Percentiles rank a stretch among this genome's conserved stretches.
Evolutionary conservation across 2,113 vertebrate species (phyloP).

Genomic region (Serinus canaria): DNA sequence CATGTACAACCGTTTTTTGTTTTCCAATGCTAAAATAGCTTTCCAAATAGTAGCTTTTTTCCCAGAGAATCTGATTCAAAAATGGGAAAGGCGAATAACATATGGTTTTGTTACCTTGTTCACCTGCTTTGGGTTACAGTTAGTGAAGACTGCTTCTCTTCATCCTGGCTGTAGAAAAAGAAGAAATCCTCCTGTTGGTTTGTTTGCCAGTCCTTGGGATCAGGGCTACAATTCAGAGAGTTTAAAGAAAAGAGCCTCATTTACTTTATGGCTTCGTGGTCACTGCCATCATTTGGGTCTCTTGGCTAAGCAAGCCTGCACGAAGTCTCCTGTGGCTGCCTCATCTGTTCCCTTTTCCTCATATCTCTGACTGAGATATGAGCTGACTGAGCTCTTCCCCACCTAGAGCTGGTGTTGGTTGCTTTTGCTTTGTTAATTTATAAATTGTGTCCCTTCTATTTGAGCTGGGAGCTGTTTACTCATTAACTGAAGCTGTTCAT

Average conservation of each 20-base stretch:
- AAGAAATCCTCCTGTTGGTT: not conserved
- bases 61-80: accelerated
- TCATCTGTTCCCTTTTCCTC: not conserved
- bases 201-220: not conserved
- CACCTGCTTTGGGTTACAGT: not conserved
- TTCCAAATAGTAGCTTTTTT: not conserved
- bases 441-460: not conserved
- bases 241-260: not conserved
- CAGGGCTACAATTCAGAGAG: not conserved
- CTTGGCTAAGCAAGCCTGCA: not conserved
- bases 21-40: not conserved
- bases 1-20: not conserved
- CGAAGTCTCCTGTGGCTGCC: not conserved
- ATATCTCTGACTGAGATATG: not conserved
- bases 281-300: not conserved
- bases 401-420: not conserved
- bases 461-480: not conserved
- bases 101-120: not conserved
- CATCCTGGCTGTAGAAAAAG: not conserved
- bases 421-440: not conserved
- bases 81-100: not conserved
- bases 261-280: not conserved
- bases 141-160: not conserved
- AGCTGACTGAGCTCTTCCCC: not conserved
- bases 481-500: not conserved